phyloP scores from a whole-genome alignment of 1,140 invertebrate genomes.

The Aricia agestis region DNA sequence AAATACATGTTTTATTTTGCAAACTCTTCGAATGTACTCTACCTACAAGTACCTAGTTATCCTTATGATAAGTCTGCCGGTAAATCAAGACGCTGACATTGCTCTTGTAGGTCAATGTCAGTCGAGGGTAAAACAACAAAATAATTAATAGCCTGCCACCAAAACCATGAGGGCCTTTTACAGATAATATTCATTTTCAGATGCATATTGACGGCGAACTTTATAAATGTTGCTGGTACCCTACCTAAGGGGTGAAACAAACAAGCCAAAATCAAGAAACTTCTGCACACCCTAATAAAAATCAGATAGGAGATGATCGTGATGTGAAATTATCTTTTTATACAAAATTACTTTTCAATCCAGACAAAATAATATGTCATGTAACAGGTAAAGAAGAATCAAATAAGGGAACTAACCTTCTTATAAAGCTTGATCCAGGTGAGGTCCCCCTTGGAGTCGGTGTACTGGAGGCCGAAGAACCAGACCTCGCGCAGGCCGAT shows the following conservation, averaged over 20 bases:
- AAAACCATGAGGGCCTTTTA: neutral
- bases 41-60: conserved; percentile 15
- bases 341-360: too few species aligned
- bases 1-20: neutral
- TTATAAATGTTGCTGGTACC: too few species aligned
- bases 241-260: too few species aligned
- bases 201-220: neutral
- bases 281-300: too few species aligned
- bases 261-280: too few species aligned
- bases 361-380: too few species aligned
- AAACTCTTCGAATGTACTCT: neutral
- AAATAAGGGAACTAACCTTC: conserved; percentile 85
- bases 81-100: conserved; percentile 42
- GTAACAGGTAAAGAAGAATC: conserved; percentile 33
- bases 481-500: conserved; percentile 99
- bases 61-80: conserved; percentile 37
- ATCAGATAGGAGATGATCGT: too few species aligned
- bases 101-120: conserved; percentile 58
- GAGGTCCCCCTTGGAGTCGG: conserved; percentile 96
- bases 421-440: conserved; percentile 99
- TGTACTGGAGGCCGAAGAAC: conserved; percentile 99
- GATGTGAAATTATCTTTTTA: too few species aligned
- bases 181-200: neutral
- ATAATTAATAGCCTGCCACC: neutral
- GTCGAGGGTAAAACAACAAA: conserved; percentile 16